Base-by-base conservation (phyloP, 2,113 vertebrate species). In the Meles meles region DNA sequence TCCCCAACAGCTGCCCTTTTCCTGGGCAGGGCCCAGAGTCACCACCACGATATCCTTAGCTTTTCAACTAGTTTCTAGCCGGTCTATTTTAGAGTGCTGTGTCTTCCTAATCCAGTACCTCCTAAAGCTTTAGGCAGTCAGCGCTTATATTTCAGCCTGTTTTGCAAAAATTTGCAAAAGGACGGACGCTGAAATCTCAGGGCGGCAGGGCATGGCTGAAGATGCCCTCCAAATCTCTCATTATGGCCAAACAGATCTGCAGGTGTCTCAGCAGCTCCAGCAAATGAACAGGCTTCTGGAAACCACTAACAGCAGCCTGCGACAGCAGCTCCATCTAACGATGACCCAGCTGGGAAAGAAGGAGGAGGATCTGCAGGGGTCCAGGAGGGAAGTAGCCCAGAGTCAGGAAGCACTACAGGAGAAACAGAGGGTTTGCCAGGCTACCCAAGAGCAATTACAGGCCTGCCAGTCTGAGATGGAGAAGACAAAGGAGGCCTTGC, bases 211-310 rank as follows among this genome's bases (percentile, higher is more conserved):
- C 44, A 29, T 0, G 2, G 59, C 55, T 82, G 63, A 59, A 83
- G 44, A 67, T 67, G 49, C n/a, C 61, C 74, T 90, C 49, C 79
- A 72, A n/a, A 37, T 76, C 34, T 83, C 37, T 96, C 47, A 89
- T 82, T 88, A 12, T 94, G 91, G 59, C 79, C 49, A 17, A 61
- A 74, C 89, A 98, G 98, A 97, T 86, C 29, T 98, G 86, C 98
- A 98, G 88, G 79, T 94, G 52, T 98, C 96, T 55, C 93, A 61
- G 84, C 96, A 98, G 37, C 96, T 98, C 69, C 92, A 80, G 93
- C 57, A 88, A 59, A 23, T 5, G 29, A 94, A 52, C 37, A 72
- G 34, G 2, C n/a, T 63, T 76, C 96, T 97, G 82, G 86, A 84
- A 65, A 71, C 21, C 42, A 96, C 96, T 11, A 97, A 98, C 65